Conservation (phyloP, 2,113 vertebrate species). For the Clarias magur region DNA sequence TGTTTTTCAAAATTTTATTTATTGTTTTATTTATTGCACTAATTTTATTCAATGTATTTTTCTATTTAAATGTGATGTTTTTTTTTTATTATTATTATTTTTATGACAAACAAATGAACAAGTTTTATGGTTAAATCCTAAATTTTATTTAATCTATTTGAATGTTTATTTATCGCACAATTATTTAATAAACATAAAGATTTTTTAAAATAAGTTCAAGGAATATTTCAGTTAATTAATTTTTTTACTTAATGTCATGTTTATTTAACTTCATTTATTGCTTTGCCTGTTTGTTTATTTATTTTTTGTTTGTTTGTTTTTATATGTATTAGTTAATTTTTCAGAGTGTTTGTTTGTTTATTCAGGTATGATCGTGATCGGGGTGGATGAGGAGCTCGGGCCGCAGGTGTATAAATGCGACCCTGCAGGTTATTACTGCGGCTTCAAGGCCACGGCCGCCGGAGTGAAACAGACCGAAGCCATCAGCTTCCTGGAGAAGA, state of each 20-base stretch:
- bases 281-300: not conserved
- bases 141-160: not conserved
- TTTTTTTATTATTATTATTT: not conserved
- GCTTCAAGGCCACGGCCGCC: conserved; percentile 96
- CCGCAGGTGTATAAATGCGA: conserved; percentile 98
- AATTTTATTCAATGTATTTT: not conserved
- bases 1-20: not conserved
- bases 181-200: not conserved
- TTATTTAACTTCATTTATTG: no score
- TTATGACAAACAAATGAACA: not conserved
- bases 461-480: conserved; percentile 98
- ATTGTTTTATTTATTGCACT: no score
- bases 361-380: conserved; percentile 96
- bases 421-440: conserved; percentile 96
- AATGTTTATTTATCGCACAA: not conserved
- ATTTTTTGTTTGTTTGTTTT: not conserved
- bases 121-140: not conserved
- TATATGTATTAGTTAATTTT: not conserved
- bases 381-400: conserved; percentile 89
- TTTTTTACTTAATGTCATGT: no score
- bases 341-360: no score
- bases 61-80: not conserved
- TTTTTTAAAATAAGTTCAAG: not conserved
- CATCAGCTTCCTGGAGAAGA: conserved; percentile 98
- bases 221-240: no score